Conservation (phyloP, 2,113 vertebrate genomes). For the Picathartes gymnocephalus region DNA sequence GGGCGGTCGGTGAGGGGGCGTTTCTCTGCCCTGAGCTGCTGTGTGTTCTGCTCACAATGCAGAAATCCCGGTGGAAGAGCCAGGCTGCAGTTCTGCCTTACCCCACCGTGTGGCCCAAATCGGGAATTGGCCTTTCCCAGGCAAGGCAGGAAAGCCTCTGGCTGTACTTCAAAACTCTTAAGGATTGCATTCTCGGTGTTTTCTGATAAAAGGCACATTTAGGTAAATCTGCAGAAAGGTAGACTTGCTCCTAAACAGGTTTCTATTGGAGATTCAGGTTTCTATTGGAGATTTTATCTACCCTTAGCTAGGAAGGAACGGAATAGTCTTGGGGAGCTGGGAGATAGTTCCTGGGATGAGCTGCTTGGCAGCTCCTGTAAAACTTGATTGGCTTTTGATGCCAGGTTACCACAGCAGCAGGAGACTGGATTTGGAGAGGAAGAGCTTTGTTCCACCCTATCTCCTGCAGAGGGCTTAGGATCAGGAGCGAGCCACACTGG, state of each 20-base stretch:
- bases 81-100: neutral
- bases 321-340: neutral
- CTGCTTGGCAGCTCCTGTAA: neutral
- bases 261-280: too few relatives aligned
- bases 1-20: neutral
- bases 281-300: neutral
- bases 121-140: neutral
- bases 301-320: neutral
- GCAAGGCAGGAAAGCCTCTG: neutral
- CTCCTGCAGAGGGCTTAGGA: neutral
- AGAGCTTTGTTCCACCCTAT: neutral
- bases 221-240: neutral
- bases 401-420: neutral
- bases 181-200: neutral
- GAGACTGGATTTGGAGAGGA: neutral
- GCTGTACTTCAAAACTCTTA: neutral
- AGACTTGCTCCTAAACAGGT: neutral
- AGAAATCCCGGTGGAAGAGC: neutral
- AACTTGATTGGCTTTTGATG: neutral
- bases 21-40: neutral
- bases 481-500: fast-evolving
- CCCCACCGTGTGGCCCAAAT: neutral
- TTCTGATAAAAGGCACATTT: neutral
- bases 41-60: fast-evolving
- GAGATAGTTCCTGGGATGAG: neutral